Conservation (phyloP, 2,888 invertebrate species). For the Morpho helenor region DNA sequence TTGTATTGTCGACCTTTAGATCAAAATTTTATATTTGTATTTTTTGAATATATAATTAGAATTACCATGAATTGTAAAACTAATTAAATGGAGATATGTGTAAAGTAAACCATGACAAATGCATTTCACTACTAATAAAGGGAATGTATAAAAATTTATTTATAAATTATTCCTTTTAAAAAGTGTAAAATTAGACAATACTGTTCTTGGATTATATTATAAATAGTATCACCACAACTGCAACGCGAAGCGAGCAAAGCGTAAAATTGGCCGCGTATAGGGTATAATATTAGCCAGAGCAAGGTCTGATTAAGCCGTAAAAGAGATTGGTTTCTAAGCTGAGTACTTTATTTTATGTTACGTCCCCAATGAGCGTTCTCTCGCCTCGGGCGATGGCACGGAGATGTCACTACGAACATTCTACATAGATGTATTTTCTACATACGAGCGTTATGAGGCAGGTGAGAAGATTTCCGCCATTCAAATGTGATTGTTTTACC, state of each 20-base stretch:
- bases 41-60: too few species aligned
- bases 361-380: constrained; percentile 60
- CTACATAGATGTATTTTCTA: background rate
- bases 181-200: background rate
- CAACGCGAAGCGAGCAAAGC: constrained; percentile 17
- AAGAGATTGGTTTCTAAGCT: constrained; percentile 71
- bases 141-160: background rate
- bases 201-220: constrained; percentile 1
- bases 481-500: constrained; percentile 12
- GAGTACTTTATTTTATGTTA: constrained; percentile 69
- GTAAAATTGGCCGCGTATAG: constrained; percentile 13
- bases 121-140: too few species aligned
- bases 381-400: constrained; percentile 25
- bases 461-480: constrained; percentile 15
- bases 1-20: too few species aligned
- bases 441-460: background rate
- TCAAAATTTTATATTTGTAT: too few species aligned
- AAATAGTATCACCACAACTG: background rate
- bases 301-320: constrained; percentile 74
- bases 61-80: too few species aligned
- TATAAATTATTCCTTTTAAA: too few species aligned
- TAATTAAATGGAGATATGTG: too few species aligned
- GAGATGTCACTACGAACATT: constrained; percentile 2
- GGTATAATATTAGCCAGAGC: constrained; percentile 45
- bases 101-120: too few species aligned